Evolutionary conservation across 2,113 vertebrate species (phyloP), one percentile per base, ranked within the genome.

Genomic region (Phaethon lepturus): DNA sequence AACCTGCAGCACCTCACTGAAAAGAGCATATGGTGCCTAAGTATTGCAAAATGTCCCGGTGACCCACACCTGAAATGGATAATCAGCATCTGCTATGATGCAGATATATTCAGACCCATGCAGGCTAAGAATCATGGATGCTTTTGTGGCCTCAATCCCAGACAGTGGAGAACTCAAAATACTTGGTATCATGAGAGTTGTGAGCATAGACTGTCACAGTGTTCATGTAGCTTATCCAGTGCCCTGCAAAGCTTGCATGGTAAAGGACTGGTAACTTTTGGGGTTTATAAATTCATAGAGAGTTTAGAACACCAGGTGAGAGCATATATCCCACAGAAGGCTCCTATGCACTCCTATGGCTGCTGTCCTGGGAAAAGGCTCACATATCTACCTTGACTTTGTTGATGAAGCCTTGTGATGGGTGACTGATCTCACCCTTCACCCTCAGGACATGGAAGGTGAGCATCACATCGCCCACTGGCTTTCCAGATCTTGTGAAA

Each of bases 381-480:
- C 9, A 33, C 13, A 9, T 2, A 31, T 28, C 3, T n/a, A 33
- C 55, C 9, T 33, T 44, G 29, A 6, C 26, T 58, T 62, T 75
- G 9, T 58, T 72, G 23, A 45, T 55, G 62, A 88, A 63, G 75
- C 7, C 7, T 49, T 12, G 1, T 59, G 7, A 72, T 24, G 5
- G 4, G 8, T 83, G n/a, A 50, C 29, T 23, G 72, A 59, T 50
- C 17, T 63, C 12, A 40, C 5, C 31, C 13, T 73, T 87, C 25
- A 24, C 6, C 4, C 1, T 64, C 49, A 11, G 15, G 20, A 29
- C 15, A 17, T 3, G 28, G 11, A 78, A 4, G 1, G 4, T 66
- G 35, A 88, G 12, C 5, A 38, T 45, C 29, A 13, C 0, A 0
- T 17, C 33, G 19, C n/a, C n/a, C 33, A 23, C 13, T 55, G 50